Percentiles rank a stretch among this genome's conserved stretches.
phyloP scores from a whole-genome alignment of 2,113 vertebrate species.

The Ariopsis seemanni region DNA sequence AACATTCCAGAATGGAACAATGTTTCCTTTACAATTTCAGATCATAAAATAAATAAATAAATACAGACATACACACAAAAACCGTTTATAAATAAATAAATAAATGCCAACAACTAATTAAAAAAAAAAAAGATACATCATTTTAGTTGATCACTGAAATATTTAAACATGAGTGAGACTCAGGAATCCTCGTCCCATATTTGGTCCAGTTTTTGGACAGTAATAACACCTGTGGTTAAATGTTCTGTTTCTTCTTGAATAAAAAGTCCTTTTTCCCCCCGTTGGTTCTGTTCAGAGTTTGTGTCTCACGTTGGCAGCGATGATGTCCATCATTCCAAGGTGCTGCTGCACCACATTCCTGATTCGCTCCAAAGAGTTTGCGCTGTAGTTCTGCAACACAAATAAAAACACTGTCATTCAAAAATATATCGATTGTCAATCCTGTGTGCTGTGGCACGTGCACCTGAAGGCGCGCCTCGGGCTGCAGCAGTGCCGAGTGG shows the following conservation, averaged over 20 bases:
- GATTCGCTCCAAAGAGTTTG: constrained; percentile 25
- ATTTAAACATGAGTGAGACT: not conserved
- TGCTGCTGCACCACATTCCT: constrained; percentile 23
- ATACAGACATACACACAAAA: not conserved
- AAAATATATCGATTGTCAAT: not conserved
- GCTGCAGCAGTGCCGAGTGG: too few relatives aligned
- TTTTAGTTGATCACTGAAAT: not conserved
- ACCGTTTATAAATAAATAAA: not conserved
- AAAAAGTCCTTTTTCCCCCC: rapidly evolving
- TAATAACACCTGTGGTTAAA: not conserved
- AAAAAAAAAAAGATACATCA: not conserved
- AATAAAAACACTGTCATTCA: not conserved
- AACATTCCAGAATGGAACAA: not conserved
- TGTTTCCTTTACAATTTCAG: too few relatives aligned
- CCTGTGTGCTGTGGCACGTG: too few relatives aligned
- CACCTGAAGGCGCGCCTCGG: too few relatives aligned
- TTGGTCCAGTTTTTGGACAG: not conserved
- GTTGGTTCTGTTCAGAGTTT: not conserved
- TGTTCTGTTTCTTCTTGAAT: not conserved
- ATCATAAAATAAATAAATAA: not conserved
- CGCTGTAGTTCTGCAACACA: constrained; percentile 43
- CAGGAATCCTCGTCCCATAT: not conserved
- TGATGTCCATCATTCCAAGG: constrained; percentile 42
- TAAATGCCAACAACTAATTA: not conserved
- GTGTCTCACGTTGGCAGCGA: not conserved